Evolutionary conservation across 2,113 vertebrate genomes (phyloP), one percentile per base, ranked within the genome.

Genomic region (Psophia crepitans): DNA sequence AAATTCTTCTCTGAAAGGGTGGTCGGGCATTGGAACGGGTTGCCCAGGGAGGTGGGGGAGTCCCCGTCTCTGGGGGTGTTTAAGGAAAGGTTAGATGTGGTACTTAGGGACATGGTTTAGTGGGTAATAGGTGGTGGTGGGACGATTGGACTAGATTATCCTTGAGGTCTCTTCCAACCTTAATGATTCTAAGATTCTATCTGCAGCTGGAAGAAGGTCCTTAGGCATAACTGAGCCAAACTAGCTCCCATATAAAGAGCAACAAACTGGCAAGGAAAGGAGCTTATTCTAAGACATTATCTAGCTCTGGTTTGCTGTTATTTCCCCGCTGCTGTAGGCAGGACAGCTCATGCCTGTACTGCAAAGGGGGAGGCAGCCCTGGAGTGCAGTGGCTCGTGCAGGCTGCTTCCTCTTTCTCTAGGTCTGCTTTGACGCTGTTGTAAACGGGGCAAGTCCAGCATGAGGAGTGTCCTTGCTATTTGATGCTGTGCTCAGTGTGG

Each of bases 401-500:
- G 65, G 35, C 11, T 24, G 1, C 33, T 21, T 39, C 28, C 2
- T 1, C 19, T 13, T 57, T 7, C 43, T 24, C 19, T 4, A 2
- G 19, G 10, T 46, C 33, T 51, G 33, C 12, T 22, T 30, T 61
- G 49, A 8, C 7, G 1, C 35, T 4, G 8, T 7, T 51, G 68
- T 17, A 20, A 53, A 28, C 0, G 2, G 49, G 58, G 9, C 60
- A 35, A 7, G 26, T 2, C 4, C 8, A 1, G 6, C 3, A 19
- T 0, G 5, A 7, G 0, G 15, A 26, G 8, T 12, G 7, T 53
- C 1, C 10, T 0, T 7, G 13, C 1, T 8, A 0, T 3, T 21
- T 19, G 44, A 1, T 53, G 51, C 23, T n/a, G 74, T 24, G 23
- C 27, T 22, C 8, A 27, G 35, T 6, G 64, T 4, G 23, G 78